Percentiles rank a stretch among this genome's conserved stretches.
phyloP scores from a whole-genome alignment of 2,797 vertebrate species.

The Tachyglossus aculeatus region DNA sequence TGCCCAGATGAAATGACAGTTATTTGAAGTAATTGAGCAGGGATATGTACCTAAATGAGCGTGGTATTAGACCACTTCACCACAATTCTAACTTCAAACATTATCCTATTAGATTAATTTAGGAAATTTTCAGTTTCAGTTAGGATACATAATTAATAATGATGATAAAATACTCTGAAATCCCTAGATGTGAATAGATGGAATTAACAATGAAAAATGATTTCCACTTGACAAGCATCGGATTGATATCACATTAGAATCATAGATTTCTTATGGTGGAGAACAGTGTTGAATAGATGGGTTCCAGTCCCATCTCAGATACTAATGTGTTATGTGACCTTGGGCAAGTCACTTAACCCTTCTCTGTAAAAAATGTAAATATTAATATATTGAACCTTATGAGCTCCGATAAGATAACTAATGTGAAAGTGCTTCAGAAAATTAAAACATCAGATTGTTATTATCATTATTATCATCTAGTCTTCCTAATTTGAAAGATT shows the following conservation, averaged over 20 bases:
- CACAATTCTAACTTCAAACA: conserved; percentile 41
- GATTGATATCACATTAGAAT: conserved; percentile 15
- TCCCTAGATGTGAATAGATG: conserved; percentile 21
- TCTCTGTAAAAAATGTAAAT: background rate
- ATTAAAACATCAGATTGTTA: no score
- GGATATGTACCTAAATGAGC: conserved; percentile 43
- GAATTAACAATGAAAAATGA: conserved; percentile 16
- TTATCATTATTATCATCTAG: no score
- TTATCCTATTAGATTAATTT: conserved; percentile 41
- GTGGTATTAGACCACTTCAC: conserved; percentile 42
- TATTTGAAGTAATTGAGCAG: conserved; percentile 36
- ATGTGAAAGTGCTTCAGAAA: no score
- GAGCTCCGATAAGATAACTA: no score
- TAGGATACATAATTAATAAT: conserved; percentile 34
- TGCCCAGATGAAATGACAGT: conserved; percentile 52
- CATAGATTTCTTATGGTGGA: background rate
- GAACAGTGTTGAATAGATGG: background rate
- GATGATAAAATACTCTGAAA: conserved; percentile 31
- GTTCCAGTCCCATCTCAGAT: background rate
- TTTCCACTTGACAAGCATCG: background rate
- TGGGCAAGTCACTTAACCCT: background rate
- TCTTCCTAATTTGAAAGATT: no score
- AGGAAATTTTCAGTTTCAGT: conserved; percentile 14
- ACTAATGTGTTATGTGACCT: background rate
- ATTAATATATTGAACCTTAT: no score